A percentile compares a stretch with the other conserved stretches of the same genome.
Evolutionary conservation across 92 coral and sea anemone genomes (phyloP).

Genomic region (Bergia puertoricense): DNA sequence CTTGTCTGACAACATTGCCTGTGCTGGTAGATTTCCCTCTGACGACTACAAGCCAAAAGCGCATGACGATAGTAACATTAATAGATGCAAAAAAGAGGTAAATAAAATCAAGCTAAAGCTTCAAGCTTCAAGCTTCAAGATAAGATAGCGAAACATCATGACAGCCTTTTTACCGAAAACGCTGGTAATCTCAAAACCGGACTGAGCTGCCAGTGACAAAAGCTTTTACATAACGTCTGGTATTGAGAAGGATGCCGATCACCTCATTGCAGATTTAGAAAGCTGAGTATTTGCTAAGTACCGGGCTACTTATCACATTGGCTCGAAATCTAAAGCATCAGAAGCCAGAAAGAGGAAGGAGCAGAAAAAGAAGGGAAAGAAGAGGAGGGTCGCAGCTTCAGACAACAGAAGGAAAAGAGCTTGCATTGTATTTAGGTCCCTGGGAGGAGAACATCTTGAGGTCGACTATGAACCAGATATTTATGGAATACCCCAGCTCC

Average conservation of each 20-base stretch:
- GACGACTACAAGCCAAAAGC: constrained; percentile 26
- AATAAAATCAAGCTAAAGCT: constrained; percentile 8
- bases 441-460: no score
- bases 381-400: no score
- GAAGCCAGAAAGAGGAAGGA: constrained; percentile 41
- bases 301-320: constrained; percentile 42
- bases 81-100: constrained; percentile 24
- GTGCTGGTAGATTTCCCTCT: neutral
- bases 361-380: neutral
- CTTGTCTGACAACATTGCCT: no score
- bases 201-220: constrained; percentile 41
- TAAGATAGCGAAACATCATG: constrained; percentile 40
- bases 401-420: no score
- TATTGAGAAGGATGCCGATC: neutral
- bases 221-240: constrained; percentile 24
- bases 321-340: constrained; percentile 49
- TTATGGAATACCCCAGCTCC: no score
- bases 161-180: constrained; percentile 44
- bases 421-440: no score
- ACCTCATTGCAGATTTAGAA: no score
- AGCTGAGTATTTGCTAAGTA: neutral
- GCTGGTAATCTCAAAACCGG: constrained; percentile 50
- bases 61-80: constrained; percentile 27
- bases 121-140: constrained; percentile 31
- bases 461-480: no score